Percentiles rank a stretch among this genome's conserved stretches.
Evolutionary conservation across 2,888 invertebrate species (phyloP).

Genomic region (Bembecia ichneumoniformis): DNA sequence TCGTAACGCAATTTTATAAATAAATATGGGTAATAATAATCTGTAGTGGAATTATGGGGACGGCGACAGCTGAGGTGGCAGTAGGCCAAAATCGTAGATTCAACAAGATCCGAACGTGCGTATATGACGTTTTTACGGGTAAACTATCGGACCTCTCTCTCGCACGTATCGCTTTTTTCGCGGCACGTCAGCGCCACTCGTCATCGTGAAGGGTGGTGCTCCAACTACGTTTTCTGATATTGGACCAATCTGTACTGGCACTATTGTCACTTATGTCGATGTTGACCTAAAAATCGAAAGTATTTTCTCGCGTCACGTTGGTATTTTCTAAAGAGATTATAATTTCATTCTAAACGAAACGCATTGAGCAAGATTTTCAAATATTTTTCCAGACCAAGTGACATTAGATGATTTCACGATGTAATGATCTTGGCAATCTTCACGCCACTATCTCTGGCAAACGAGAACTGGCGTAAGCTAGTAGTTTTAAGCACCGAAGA

Average conservation of each 20-base stretch:
- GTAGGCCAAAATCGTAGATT: conserved; percentile 35
- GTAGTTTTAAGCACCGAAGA: no score
- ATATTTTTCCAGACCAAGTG: no score
- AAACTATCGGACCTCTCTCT: not conserved
- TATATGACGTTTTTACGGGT: conserved; percentile 21
- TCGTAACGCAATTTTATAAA: conserved; percentile 52
- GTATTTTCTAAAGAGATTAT: no score
- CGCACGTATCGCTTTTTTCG: not conserved
- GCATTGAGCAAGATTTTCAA: no score
- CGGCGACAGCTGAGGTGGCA: conserved; percentile 61
- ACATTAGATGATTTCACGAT: no score
- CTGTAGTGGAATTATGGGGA: conserved; percentile 40
- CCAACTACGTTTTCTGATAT: not conserved
- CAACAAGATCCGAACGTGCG: conserved; percentile 32
- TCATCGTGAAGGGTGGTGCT: not conserved
- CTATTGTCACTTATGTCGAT: not conserved
- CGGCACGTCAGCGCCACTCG: not conserved
- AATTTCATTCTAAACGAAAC: no score
- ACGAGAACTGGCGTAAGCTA: no score
- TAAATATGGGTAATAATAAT: conserved; percentile 44
- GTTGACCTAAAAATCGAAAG: not conserved
- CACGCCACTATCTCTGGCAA: no score
- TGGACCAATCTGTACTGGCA: not conserved
- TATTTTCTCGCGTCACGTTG: not conserved
- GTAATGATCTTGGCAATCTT: no score